A percentile compares a stretch with the other conserved stretches of the same genome.
These are phyloP conservation scores for Pomatostomus ruficeps DNA, from an alignment of 2,113 vertebrate genomes.

Conservation along the genomic window DNA sequence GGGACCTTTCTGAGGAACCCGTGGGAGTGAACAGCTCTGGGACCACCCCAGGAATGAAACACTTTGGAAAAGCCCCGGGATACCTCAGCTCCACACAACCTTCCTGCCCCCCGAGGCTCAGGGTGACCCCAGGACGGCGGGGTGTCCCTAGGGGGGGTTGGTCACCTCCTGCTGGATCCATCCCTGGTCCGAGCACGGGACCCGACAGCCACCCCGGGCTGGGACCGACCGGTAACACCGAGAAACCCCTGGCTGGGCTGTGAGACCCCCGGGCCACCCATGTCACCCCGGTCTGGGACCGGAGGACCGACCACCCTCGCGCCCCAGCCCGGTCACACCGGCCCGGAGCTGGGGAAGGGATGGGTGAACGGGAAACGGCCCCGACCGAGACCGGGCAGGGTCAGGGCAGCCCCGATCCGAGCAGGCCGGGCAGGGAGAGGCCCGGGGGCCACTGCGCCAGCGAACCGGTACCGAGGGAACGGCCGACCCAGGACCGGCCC, in stretches of 20 bases:
- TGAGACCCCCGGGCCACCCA: neutral
- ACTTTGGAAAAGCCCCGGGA: fast-evolving
- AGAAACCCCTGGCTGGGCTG: fast-evolving
- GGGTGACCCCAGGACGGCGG: too few species aligned
- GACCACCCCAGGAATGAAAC: fast-evolving
- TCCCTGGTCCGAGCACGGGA: neutral
- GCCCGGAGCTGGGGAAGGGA: neutral
- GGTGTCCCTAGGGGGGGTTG: fast-evolving
- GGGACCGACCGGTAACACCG: neutral
- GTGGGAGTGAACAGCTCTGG: fast-evolving
- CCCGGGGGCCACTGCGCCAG: neutral
- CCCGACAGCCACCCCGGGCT: fast-evolving
- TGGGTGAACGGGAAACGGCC: neutral
- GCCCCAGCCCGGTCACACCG: neutral
- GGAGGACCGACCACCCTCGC: neutral
- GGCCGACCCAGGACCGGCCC: neutral
- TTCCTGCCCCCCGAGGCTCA: fast-evolving
- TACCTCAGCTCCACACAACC: neutral
- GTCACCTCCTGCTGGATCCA: neutral
- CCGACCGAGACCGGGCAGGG: neutral
- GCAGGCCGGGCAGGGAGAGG: neutral
- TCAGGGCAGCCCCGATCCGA: neutral
- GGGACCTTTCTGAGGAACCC: neutral
- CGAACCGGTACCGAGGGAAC: neutral
- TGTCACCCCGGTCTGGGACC: neutral